These are phyloP conservation scores for Trachemys scripta DNA, from an alignment of 2,113 vertebrate species.

Conservation along the genomic window DNA sequence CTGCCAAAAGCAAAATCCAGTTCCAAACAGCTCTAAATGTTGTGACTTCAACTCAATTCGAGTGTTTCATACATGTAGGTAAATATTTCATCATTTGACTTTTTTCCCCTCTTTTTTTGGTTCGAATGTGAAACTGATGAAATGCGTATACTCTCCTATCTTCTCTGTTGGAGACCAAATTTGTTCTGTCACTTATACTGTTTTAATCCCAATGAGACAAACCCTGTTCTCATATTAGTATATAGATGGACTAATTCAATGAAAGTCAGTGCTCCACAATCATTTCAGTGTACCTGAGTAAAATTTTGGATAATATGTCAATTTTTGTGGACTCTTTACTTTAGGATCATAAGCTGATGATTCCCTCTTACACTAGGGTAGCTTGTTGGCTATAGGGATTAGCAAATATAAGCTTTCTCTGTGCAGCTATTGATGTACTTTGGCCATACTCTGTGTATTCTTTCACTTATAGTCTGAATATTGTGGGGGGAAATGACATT, in stretches of 20 bases:
- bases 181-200: background rate
- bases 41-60: background rate
- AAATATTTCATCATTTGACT: background rate
- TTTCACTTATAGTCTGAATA: background rate
- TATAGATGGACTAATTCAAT: background rate
- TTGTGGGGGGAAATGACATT: background rate
- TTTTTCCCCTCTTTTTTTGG: background rate
- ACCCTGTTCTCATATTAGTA: background rate
- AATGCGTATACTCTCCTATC: background rate
- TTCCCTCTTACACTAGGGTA: background rate
- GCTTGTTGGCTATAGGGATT: background rate
- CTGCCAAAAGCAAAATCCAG: background rate
- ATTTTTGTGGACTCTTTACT: background rate
- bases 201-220: background rate
- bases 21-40: background rate
- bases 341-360: accelerated
- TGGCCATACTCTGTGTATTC: background rate
- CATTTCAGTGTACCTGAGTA: background rate
- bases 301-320: background rate
- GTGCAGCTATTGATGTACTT: background rate
- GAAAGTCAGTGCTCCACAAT: background rate
- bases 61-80: background rate
- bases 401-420: background rate
- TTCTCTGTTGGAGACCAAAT: background rate
- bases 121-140: background rate